A percentile compares a stretch with the other conserved stretches of the same genome.
phyloP scores from a whole-genome alignment of 2,888 invertebrate genomes.

The Scaptomyza reducta region DNA sequence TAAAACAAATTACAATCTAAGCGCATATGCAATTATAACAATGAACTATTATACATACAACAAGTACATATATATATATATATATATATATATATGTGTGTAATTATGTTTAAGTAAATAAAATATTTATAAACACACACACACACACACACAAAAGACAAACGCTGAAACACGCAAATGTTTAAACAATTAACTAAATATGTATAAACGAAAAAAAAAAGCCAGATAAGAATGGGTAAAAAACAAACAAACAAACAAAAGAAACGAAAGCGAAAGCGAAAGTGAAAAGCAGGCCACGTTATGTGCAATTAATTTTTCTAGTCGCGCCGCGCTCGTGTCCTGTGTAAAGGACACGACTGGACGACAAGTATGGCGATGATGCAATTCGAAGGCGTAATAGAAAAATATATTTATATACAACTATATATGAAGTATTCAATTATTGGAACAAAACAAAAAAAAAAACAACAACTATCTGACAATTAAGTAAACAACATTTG shows the following conservation, averaged over 20 bases:
- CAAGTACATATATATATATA: conserved; percentile 21
- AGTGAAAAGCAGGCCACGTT: conserved; percentile 70
- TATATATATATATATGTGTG: conserved; percentile 25
- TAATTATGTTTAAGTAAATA: conserved; percentile 71
- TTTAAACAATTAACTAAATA: conserved; percentile 67
- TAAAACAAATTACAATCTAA: conserved; percentile 75
- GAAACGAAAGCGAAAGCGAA: conserved; percentile 7
- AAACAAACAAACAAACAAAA: conserved; percentile 11
- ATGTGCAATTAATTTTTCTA: conserved; percentile 78
- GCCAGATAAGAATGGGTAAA: conserved; percentile 47
- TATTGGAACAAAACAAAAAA: conserved; percentile 65
- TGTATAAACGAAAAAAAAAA: conserved; percentile 47
- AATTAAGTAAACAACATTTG: conserved; percentile 71
- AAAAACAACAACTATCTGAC: conserved; percentile 50
- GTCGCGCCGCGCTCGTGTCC: conserved; percentile 53
- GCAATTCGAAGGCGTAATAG: conserved; percentile 64
- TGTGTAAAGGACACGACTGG: conserved; percentile 33
- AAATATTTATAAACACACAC: conserved; percentile 73
- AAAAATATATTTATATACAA: conserved; percentile 78
- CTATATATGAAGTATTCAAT: conserved; percentile 72
- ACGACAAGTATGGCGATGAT: conserved; percentile 26
- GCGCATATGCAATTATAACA: conserved; percentile 74
- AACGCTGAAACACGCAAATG: conserved; percentile 51
- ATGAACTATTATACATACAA: conserved; percentile 77
- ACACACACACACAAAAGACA: conserved; percentile 35